Evolutionary conservation across 2,888 invertebrate species (phyloP), one percentile per base, ranked within the genome.

Genomic region (Apamea sordens): DNA sequence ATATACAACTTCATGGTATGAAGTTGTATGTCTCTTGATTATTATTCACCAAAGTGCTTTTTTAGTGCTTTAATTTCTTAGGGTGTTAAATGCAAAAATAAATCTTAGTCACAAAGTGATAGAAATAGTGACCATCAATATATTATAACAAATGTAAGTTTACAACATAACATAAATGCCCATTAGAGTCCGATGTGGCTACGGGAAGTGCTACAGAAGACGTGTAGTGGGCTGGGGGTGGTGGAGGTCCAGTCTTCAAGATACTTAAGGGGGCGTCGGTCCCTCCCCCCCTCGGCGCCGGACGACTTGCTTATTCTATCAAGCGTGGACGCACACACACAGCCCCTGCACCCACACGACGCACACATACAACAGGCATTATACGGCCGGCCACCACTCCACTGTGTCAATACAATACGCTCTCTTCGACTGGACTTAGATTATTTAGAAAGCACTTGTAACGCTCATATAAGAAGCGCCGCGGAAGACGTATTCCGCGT

Each of bases 381-480:
- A 97, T 96, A 96, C 96, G 94, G 96, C 96, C 96, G 96, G 96
- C 96, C 96, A 96, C 97, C 97, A 97, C 96, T 96, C 96, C 94
- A 96, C 97, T 97, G 92, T 97, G 97, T 97, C 97, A 97, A 97
- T 97, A 97, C 97, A 97, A 97, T 97, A 97, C 97, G 95, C 96
- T 96, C 97, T 96, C 96, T 96, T 96, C 96, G 94, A 93, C 96
- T 95, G 97, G 97, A 97, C 97, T 97, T 96, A 97, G 97, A 97
- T 97, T 97, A 97, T 97, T 97, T 97, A 97, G 97, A 97, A 97
- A 97, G 97, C 97, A 97, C 97, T 97, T 97, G 96, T 97, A 97
- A 97, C 95, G 96, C 96, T 97, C 97, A 97, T 97, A 97, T 97
- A 97, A 97, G 97, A 96, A 95, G 95, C 95, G 95, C 93, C 95